phyloP scores from a whole-genome alignment of 2,888 invertebrate species.

The Aethes cnicana region DNA sequence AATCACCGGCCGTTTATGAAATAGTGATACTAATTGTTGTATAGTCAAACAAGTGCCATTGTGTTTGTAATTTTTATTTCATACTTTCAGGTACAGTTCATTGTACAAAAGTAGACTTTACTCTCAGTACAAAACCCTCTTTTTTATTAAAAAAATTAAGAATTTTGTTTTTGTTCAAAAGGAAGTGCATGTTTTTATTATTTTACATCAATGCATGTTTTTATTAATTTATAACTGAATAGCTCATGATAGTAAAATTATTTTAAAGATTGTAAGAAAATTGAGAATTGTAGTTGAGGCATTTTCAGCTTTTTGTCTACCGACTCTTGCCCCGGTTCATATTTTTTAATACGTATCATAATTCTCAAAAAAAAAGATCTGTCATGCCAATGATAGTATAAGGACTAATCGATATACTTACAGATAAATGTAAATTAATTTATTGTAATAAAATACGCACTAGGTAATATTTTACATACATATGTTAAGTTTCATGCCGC shows the following conservation, averaged over 20 bases:
- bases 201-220: too few relatives aligned
- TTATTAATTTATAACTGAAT: too few relatives aligned
- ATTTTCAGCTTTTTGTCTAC: too few relatives aligned
- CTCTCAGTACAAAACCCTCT: constrained; percentile 3
- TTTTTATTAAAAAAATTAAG: not conserved
- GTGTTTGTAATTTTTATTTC: constrained; percentile 32
- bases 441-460: constrained; percentile 50
- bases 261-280: too few relatives aligned
- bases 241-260: too few relatives aligned
- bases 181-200: too few relatives aligned
- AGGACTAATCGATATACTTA: constrained; percentile 41
- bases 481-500: constrained; percentile 4
- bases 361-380: constrained; percentile 50
- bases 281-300: too few relatives aligned
- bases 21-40: constrained; percentile 52
- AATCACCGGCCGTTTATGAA: constrained; percentile 35
- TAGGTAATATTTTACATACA: constrained; percentile 4
- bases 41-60: constrained; percentile 63
- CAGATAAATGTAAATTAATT: constrained; percentile 53
- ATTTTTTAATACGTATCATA: too few relatives aligned
- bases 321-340: too few relatives aligned
- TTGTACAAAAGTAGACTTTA: constrained; percentile 6
- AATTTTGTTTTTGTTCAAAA: too few relatives aligned
- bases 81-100: not conserved
- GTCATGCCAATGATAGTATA: constrained; percentile 71